Conservation (phyloP, 2,888 invertebrate species). For the Ephialtes manifestator region DNA sequence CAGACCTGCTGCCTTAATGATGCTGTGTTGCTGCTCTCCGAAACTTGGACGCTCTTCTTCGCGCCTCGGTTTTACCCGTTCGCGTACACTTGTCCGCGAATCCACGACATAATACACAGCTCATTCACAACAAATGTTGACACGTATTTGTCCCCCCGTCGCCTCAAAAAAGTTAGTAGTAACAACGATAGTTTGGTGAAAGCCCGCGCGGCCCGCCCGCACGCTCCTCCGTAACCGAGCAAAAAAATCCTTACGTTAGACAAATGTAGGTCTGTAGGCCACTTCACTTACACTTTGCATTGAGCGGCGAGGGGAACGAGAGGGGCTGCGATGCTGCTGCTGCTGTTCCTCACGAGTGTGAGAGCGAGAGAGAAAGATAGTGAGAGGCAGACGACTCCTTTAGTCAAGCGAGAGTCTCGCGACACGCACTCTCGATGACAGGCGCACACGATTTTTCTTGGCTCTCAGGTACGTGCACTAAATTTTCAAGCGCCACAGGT, state of each 20-base stretch:
- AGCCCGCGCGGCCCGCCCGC: slow-evolving; percentile 36
- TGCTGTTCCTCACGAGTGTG: neutral
- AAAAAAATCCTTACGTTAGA: slow-evolving; percentile 86
- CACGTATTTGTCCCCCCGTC: too few relatives aligned
- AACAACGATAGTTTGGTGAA: slow-evolving; percentile 4
- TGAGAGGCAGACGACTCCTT: slow-evolving; percentile 87
- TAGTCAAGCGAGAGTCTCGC: slow-evolving; percentile 90
- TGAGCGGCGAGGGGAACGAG: slow-evolving; percentile 78
- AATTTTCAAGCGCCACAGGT: slow-evolving; percentile 10
- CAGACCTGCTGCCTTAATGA: slow-evolving; percentile 19
- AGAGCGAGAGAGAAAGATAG: slow-evolving; percentile 23
- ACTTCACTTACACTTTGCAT: slow-evolving; percentile 94
- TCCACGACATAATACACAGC: slow-evolving; percentile 59
- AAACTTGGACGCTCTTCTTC: slow-evolving; percentile 64
- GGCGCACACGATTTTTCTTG: slow-evolving; percentile 4
- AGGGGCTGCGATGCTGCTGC: slow-evolving; percentile 23
- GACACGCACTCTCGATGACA: slow-evolving; percentile 70
- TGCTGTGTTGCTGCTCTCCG: slow-evolving; percentile 61
- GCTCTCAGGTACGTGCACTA: slow-evolving; percentile 51
- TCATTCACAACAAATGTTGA: neutral
- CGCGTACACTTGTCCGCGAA: slow-evolving; percentile 58
- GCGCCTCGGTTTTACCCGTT: slow-evolving; percentile 65
- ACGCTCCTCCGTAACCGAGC: slow-evolving; percentile 45
- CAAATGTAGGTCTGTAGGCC: slow-evolving; percentile 96
- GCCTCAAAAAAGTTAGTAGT: neutral